Evolutionary conservation across 2,888 invertebrate species (phyloP), one percentile per base, ranked within the genome.

Genomic region (Agapetus fuscipes): DNA sequence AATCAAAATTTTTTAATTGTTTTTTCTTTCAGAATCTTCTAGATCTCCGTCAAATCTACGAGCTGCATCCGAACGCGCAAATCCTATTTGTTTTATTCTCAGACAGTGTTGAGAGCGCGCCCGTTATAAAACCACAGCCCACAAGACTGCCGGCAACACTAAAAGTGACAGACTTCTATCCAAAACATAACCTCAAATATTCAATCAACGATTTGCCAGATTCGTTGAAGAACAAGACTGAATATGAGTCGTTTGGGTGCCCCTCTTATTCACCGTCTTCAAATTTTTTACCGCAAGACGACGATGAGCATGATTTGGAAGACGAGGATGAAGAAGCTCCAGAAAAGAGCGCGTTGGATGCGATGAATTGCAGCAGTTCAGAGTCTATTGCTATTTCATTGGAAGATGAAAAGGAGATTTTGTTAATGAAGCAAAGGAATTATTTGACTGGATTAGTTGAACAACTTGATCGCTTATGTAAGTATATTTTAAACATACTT

Each of bases 11-110:
- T n/a, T n/a, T n/a, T n/a, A n/a, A n/a, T n/a, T n/a, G n/a, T n/a
- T n/a, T n/a, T n/a, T n/a, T n/a, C n/a, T 56, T 54, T 17, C 58
- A 70, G 70, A 66, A 66, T 48, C 66, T 66, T 48, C 54, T 68
- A n/a, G 69, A 70, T 44, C 59, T 70, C 3, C 62, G 65, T 37
- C 70, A 69, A 50, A 53, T 63, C 13, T 67, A 65, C 34, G 64
- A 67, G 34, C 48, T 67, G 13, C 60, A 66, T 46, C 55, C 61
- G 0, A 60, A 62, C 52, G 52, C 63, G 2, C 66, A 66, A 50
- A 52, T 65, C 2, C 52, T 64, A 13, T 68, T 70, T 57, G 45
- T 64, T 6, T 56, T 70, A 10, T 64, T 68, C 53, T 56, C 64
- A 0, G 57, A 64, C 48, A 61, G 61, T 41, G 45, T 28, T 12